These are phyloP conservation scores for Sus scrofa DNA, from an alignment of 2,113 vertebrate genomes.

Conservation along the genomic window T2T-Sscrofa CM000813.6:14094001-14094500, in stretches of 20 bases:
- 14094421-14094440: neutral
- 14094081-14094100: neutral
- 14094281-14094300: neutral
- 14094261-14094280: neutral
- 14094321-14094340: too few relatives aligned
- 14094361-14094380: neutral
- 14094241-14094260: neutral
- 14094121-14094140: neutral
- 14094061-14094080: neutral
- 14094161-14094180: neutral
- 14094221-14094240: neutral
- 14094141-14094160: neutral
- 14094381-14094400: neutral
- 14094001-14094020: slow-evolving; percentile 10
- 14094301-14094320: accelerated
- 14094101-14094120: neutral
- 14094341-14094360: accelerated
- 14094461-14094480: neutral
- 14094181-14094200: neutral
- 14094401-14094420: neutral
- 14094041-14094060: neutral
- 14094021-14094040: neutral
- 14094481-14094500: neutral
- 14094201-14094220: neutral
- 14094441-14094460: neutral